Evolutionary conservation across 2,113 vertebrate genomes (phyloP).

Genomic region (Zosterops borbonicus): DNA sequence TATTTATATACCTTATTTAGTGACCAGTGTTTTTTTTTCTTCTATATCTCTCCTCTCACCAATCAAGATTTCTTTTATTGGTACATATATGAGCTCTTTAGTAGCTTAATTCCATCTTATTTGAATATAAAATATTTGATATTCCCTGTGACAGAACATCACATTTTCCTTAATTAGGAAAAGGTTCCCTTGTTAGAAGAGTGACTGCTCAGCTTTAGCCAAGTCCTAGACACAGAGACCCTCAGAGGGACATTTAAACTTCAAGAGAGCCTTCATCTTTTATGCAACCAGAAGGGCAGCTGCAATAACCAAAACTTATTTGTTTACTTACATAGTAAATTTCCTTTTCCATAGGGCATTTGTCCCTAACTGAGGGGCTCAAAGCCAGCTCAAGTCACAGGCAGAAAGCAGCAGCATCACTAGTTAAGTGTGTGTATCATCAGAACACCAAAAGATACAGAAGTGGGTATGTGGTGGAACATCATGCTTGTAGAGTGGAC

Average conservation of each 20-base stretch:
- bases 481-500: background rate
- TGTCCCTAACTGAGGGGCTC: background rate
- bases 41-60: background rate
- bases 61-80: background rate
- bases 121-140: background rate
- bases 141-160: background rate
- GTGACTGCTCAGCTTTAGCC: background rate
- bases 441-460: background rate
- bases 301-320: background rate
- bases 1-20: background rate
- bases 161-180: background rate
- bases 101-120: background rate
- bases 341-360: background rate
- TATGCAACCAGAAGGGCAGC: background rate
- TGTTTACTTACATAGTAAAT: background rate
- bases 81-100: background rate
- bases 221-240: background rate
- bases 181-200: background rate
- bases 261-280: background rate
- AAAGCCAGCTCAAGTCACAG: background rate
- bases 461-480: background rate
- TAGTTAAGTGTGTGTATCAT: background rate
- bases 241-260: background rate
- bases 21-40: background rate
- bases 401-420: background rate